Evolutionary conservation across 2,888 invertebrate species (phyloP), one percentile per base, ranked within the genome.

Genomic region (Caenorhabditis uteleia): DNA sequence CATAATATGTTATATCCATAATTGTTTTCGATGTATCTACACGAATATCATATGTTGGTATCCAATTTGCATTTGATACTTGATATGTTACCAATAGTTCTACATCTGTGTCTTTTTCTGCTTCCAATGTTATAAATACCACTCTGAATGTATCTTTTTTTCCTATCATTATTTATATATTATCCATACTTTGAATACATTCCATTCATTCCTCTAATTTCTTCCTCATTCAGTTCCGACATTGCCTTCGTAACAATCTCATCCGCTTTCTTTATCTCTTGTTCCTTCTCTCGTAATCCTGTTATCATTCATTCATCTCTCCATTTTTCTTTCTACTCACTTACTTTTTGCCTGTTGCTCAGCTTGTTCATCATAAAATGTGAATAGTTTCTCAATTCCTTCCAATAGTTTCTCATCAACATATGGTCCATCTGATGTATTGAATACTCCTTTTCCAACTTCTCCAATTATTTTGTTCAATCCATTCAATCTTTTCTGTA

Each of bases 41-140:
- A 6, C 81, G 71, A 27, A 82, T 53, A 36, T 81, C 81, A 55
- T 82, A 81, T 23, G 56, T 59, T 7, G 82, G 77, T 8, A 49
- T 53, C 81, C 82, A 82, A 20, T 46, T 43, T 29, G 80, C 78
- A 20, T 70, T 60, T 34, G 46, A 50, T n/a, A 79, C 80, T 43
- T 72, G 72, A 43, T 77, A 77, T 25, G 50, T 53, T 8, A 77
- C 38, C 23, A 68, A 70, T 39, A 77, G 47, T 25, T 61, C 60
- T 12, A 57, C 57, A 8, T 58, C 54, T 3, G 55, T 46, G 0
- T 55, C 72, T 21, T 57, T 56, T 6, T 33, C 14, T 23, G 61
- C 43, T 43, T 70, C 71, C 29, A 75, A 36, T 8, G 57, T 45
- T 10, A 75, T 61, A 2, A 18, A 1, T 10, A 21, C 43, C 7